phyloP scores from a whole-genome alignment of 2,113 vertebrate species.

The Syngnathus scovelli region DNA sequence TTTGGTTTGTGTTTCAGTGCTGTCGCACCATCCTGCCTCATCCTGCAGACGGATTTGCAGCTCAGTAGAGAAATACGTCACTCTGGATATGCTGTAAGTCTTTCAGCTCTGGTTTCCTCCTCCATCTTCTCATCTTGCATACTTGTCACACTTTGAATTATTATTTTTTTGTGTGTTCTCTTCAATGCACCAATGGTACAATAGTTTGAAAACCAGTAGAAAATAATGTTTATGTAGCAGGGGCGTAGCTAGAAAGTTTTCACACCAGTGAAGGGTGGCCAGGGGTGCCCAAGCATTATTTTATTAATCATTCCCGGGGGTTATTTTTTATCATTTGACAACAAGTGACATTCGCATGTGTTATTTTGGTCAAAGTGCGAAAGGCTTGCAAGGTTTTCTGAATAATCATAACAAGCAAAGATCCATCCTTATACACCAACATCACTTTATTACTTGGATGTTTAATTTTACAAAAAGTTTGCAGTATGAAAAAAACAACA shows the following conservation, averaged over 20 bases:
- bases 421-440: not conserved
- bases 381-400: not conserved
- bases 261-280: no score
- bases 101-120: conserved; percentile 25
- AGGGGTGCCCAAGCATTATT: no score
- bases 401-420: not conserved
- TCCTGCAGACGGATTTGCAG: conserved; percentile 46
- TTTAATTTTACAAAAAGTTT: conserved; percentile 1
- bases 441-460: conserved; percentile 1
- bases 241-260: no score
- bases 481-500: not conserved
- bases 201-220: no score
- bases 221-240: no score
- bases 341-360: not conserved
- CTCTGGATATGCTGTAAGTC: not conserved
- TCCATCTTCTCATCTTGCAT: conserved; percentile 23
- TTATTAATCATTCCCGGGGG: no score
- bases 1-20: conserved; percentile 22
- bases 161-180: no score
- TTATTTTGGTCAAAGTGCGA: not conserved
- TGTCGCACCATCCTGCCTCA: conserved; percentile 10
- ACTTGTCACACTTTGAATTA: no score
- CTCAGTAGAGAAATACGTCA: conserved; percentile 32
- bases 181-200: no score
- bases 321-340: not conserved